Evolutionary conservation across 2,113 vertebrate species (phyloP), one percentile per base, ranked within the genome.

Genomic region (Tetraodon nigroviridis): DNA sequence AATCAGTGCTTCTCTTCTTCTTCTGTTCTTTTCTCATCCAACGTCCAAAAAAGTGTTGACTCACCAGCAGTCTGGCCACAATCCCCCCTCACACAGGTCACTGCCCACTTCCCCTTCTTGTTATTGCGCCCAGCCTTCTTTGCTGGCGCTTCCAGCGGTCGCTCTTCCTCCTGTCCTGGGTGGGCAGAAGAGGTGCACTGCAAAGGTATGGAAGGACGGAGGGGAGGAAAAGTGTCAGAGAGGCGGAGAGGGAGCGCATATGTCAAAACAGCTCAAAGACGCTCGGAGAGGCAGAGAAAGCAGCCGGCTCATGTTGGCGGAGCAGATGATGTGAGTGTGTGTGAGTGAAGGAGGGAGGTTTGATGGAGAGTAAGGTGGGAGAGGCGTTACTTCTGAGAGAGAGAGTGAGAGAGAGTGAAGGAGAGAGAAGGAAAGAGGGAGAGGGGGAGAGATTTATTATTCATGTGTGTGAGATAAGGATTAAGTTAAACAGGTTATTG

Each of bases 71-170:
- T 67, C 42, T 7, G 14, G 67, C 60, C 51, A 2, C 59, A 48
- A 21, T 53, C 73, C 58, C 49, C 21, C 63, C 42, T 48, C 67
- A 18, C 71, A 84, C 84, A 90, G 89, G 84, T 84, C 84, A 86
- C 81, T 78, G 88, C 87, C 90, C 87, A 88, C 75, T 89, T 91
- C 92, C 87, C 87, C 85, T 92, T 94, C 92, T 93, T 93, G 91
- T 90, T 90, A 93, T 94, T 94, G 91, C 92, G 88, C 82, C 71
- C 58, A 70, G 52, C 71, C 57, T 50, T 80, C 64, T 72, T 63
- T 13, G 4, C 64, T 58, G 69, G 64, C 62, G 55, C 59, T 67
- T 66, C 64, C 60, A 41, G 71, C 76, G 78, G 69, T 69, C n/a
- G 67, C 65, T 82, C 50, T 58, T 75, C 64, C 81, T 90, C 85